Percentiles rank a stretch among this genome's conserved stretches.
phyloP scores from a whole-genome alignment of 2,888 invertebrate species.

The Dimorphilus gyrociliatus region DNA sequence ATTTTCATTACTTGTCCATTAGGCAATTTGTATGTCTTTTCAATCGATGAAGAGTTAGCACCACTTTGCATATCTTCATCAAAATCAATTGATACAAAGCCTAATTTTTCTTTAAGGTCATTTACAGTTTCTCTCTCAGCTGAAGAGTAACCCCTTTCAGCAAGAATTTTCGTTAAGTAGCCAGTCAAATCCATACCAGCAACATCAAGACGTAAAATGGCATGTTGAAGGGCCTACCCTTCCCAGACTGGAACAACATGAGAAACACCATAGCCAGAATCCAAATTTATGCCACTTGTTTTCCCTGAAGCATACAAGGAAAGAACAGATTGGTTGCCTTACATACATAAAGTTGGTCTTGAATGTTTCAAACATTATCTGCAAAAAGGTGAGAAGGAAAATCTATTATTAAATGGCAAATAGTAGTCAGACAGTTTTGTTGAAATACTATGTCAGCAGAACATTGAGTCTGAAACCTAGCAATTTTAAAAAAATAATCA shows the following conservation, averaged over 20 bases:
- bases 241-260: conserved; percentile 89
- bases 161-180: conserved; percentile 77
- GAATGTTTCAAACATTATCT: conserved; percentile 50
- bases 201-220: conserved; percentile 85
- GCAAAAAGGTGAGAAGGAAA: no score
- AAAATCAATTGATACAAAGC: conserved; percentile 81
- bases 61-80: conserved; percentile 90
- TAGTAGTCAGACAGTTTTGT: no score
- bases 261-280: conserved; percentile 83
- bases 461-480: no score
- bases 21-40: conserved; percentile 56
- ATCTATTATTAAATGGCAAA: no score
- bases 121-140: conserved; percentile 85
- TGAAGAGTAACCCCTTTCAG: conserved; percentile 39
- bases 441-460: no score
- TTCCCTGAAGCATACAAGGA: conserved; percentile 85
- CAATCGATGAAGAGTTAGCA: conserved; percentile 69
- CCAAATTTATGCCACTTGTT: conserved; percentile 85
- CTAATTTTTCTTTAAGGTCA: conserved; percentile 83
- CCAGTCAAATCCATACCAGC: conserved; percentile 85
- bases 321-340: conserved; percentile 77
- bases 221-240: conserved; percentile 75
- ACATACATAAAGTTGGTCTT: conserved; percentile 86
- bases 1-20: conserved; percentile 29
- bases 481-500: no score